Percentiles rank a stretch among this genome's conserved stretches.
Conservation (phyloP, 2,797 vertebrate species). For the Mastacembelus armatus region DNA sequence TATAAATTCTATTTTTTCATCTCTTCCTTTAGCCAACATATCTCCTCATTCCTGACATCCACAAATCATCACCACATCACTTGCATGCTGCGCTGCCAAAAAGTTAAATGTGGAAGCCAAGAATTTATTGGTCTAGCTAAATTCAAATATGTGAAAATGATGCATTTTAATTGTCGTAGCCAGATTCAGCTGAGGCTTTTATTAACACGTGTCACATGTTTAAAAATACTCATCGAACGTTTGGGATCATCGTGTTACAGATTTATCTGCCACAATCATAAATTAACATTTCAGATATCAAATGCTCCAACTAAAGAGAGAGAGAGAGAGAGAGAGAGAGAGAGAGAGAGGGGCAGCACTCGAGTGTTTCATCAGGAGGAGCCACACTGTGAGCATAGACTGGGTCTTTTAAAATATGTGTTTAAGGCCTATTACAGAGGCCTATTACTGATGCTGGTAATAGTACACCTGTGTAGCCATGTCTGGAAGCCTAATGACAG, state of each 20-base stretch:
- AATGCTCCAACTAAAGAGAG: slow-evolving; percentile 36
- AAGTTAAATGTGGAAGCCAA: too few relatives aligned
- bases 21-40: not conserved
- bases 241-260: not conserved
- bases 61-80: too few relatives aligned
- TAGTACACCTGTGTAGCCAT: slow-evolving; percentile 77
- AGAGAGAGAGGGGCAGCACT: slow-evolving; percentile 19
- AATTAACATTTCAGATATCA: not conserved
- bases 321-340: slow-evolving; percentile 32
- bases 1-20: not conserved
- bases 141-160: not conserved
- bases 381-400: slow-evolving; percentile 72
- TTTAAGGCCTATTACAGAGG: slow-evolving; percentile 76
- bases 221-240: slow-evolving; percentile 6
- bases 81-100: too few relatives aligned
- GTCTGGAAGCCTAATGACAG: slow-evolving; percentile 77
- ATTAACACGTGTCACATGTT: not conserved
- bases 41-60: not conserved
- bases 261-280: slow-evolving; percentile 1
- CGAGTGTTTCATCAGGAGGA: slow-evolving; percentile 66
- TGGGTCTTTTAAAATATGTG: slow-evolving; percentile 66
- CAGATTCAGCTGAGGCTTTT: not conserved
- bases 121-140: too few relatives aligned
- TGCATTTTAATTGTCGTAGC: not conserved
- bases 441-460: slow-evolving; percentile 75